These are phyloP conservation scores for Candoia aspera DNA, from an alignment of 2,113 vertebrate species.

Conservation along the genomic window DNA sequence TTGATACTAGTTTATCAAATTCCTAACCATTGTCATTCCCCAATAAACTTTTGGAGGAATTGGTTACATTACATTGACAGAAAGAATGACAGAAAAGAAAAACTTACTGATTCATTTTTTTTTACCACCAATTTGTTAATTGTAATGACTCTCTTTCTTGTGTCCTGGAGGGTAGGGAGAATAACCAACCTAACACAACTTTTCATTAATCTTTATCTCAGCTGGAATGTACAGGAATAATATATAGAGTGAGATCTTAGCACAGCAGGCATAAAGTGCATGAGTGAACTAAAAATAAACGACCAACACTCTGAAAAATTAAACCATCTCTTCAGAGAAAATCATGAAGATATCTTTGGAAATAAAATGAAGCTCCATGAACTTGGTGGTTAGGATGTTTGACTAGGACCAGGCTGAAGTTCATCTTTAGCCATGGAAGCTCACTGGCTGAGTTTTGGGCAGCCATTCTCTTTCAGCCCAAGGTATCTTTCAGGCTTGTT, in stretches of 20 bases:
- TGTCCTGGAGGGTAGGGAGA: neutral
- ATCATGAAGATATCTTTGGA: conserved; percentile 3
- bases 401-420: no score
- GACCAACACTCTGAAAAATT: neutral
- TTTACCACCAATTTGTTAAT: neutral
- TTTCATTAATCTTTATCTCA: conserved; percentile 6
- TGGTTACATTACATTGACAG: neutral
- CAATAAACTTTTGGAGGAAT: neutral
- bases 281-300: conserved; percentile 8
- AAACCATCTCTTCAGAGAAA: neutral
- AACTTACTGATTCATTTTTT: neutral
- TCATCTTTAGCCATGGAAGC: no score
- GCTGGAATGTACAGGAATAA: neutral
- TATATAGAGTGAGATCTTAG: neutral
- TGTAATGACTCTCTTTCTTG: neutral
- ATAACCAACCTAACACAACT: neutral
- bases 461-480: no score
- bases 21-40: neutral
- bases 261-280: conserved; percentile 13
- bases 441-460: no score
- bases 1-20: neutral
- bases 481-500: no score
- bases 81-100: neutral
- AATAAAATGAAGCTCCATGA: neutral
- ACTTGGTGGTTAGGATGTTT: no score